phyloP scores from a whole-genome alignment of 2,888 invertebrate species.

The Nasonovia ribisnigri region DNA sequence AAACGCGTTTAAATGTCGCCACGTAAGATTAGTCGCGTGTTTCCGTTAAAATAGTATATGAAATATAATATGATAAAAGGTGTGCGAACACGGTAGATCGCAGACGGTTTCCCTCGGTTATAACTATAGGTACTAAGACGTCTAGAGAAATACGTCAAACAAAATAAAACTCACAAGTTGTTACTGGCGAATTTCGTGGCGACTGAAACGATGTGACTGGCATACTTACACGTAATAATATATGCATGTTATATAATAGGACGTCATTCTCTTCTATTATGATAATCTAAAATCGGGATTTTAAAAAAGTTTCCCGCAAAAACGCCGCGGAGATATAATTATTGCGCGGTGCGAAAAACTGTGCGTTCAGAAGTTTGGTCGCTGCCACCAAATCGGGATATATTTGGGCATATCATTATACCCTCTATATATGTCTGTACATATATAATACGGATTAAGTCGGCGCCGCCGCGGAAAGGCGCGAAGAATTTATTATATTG shows the following conservation, averaged over 20 bases:
- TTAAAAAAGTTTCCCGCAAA: neutral
- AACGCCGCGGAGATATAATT: neutral
- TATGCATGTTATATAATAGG: neutral
- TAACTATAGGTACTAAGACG: neutral
- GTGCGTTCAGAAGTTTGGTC: neutral
- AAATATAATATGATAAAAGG: neutral
- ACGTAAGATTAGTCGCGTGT: neutral
- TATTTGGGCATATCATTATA: neutral
- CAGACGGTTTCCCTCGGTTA: neutral
- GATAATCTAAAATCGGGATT: neutral
- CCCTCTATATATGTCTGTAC: neutral
- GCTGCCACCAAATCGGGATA: neutral
- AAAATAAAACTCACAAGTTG: neutral
- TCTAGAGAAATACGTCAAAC: neutral
- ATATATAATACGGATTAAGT: neutral
- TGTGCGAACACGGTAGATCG: neutral
- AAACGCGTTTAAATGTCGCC: neutral
- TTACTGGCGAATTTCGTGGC: neutral
- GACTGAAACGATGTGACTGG: neutral
- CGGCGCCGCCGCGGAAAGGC: neutral
- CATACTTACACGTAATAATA: neutral
- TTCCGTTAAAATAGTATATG: neutral
- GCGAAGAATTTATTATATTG: slow-evolving; percentile 2
- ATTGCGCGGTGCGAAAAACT: neutral
- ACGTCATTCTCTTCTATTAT: neutral